Evolutionary conservation across 1,140 invertebrate species (phyloP).

Genomic region (Hormaphis cornu): DNA sequence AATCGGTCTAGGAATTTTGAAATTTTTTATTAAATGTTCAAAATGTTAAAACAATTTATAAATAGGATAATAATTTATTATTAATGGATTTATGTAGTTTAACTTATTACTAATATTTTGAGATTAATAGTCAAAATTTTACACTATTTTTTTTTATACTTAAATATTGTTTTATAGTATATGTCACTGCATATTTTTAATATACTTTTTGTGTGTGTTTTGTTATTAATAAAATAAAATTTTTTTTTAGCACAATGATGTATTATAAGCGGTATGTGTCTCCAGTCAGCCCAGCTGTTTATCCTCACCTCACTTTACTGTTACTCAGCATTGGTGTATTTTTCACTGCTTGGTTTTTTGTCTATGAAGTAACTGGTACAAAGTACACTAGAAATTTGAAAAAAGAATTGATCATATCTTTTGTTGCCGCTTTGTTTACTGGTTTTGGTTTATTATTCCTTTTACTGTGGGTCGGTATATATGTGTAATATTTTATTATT

Average conservation of each 20-base stretch:
- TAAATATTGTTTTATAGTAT: too few species aligned
- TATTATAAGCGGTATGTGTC: conserved; percentile 64
- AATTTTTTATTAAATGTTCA: too few species aligned
- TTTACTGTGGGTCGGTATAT: conserved; percentile 94
- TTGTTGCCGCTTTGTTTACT: conserved; percentile 89
- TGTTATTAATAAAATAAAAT: not conserved
- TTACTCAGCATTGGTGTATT: conserved; percentile 90
- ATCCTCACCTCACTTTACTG: conserved; percentile 84
- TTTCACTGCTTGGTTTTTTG: conserved; percentile 98
- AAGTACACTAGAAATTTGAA: conserved; percentile 82
- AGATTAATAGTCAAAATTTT: too few species aligned
- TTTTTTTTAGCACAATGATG: conserved; percentile 12
- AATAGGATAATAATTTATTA: too few species aligned
- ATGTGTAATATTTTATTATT: conserved; percentile 54
- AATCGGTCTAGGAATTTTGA: not conserved
- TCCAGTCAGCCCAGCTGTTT: conserved; percentile 88
- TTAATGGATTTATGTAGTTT: too few species aligned
- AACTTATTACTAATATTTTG: too few species aligned
- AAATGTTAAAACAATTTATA: too few species aligned
- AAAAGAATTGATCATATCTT: conserved; percentile 82
- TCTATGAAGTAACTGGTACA: conserved; percentile 93
- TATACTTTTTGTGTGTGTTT: not conserved
- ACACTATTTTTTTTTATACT: too few species aligned
- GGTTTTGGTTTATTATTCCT: conserved; percentile 92
- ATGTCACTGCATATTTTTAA: too few species aligned